Evolutionary conservation across 2,888 invertebrate genomes (phyloP), one percentile per base, ranked within the genome.

Genomic region (Idaea straminata): DNA sequence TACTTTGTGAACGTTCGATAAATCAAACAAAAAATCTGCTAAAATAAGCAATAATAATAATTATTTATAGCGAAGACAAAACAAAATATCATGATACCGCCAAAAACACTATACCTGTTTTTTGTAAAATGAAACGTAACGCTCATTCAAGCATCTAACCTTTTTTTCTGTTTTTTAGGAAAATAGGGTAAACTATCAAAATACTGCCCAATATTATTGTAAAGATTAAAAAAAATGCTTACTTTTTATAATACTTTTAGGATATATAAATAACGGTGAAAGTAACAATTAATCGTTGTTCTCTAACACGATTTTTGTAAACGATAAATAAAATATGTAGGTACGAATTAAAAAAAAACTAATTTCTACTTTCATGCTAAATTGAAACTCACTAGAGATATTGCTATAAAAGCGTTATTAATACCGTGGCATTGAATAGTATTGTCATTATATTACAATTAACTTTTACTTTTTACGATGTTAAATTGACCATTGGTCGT

Each of bases 401-500:
- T 59, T 59, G 59, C 64, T 66, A 61, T 61, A 72, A 63, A 65
- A 60, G 67, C 73, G 65, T 70, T 60, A 64, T 62, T 72, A 72
- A 66, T 64, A 66, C 71, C 76, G 74, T 75, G 69, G 69, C 74
- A 71, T 70, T 74, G 70, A 70, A 71, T 72, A 74, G 73, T 74
- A 69, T 69, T 74, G 75, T 80, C 66, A 76, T 80, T 79, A 76
- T 76, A 78, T 74, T 76, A 78, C 69, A 67, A 35, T 74, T 66
- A 66, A 77, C 82, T 83, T 80, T 82, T 80, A 77, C 81, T 83
- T 82, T 81, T 79, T 74, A 74, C 66, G 73, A 66, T 65, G 64
- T 13, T 35, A 58, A 61, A 62, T 62, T 59, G 62, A 61, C 58
- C 62, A 16, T 62, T 62, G 61, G 57, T 64, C n/a, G 61, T 60